Evolutionary conservation across 2,113 vertebrate genomes (phyloP).

Genomic region (Prionailurus viverrinus): DNA sequence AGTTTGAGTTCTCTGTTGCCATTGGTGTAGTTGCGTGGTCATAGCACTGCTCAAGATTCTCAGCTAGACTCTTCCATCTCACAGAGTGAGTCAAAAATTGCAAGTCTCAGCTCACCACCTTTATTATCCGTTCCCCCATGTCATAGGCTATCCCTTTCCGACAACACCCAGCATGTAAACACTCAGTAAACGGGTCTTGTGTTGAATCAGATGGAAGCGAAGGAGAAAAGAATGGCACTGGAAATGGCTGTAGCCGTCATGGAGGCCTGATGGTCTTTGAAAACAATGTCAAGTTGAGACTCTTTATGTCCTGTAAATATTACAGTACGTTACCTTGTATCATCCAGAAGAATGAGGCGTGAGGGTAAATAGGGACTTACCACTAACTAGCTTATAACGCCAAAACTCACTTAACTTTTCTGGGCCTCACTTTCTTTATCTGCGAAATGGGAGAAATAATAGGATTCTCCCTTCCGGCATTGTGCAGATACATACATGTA

Average conservation of each 20-base stretch:
- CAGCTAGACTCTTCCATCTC: background rate
- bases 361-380: background rate
- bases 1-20: background rate
- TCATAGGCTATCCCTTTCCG: background rate
- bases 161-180: too few species aligned
- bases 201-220: background rate
- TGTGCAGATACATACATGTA: rapidly evolving
- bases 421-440: background rate
- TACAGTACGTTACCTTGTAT: rapidly evolving
- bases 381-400: background rate
- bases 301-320: background rate
- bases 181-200: background rate
- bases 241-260: background rate
- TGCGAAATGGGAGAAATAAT: background rate
- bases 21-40: background rate
- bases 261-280: background rate
- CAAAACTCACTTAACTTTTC: background rate
- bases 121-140: background rate
- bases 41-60: background rate
- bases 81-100: background rate
- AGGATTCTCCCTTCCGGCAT: background rate
- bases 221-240: background rate
- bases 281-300: background rate
- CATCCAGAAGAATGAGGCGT: rapidly evolving
- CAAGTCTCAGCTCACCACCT: background rate